A percentile compares a stretch with the other conserved stretches of the same genome.
phyloP scores from a whole-genome alignment of 2,888 invertebrate genomes.

The Tupiocoris notatus region DNA sequence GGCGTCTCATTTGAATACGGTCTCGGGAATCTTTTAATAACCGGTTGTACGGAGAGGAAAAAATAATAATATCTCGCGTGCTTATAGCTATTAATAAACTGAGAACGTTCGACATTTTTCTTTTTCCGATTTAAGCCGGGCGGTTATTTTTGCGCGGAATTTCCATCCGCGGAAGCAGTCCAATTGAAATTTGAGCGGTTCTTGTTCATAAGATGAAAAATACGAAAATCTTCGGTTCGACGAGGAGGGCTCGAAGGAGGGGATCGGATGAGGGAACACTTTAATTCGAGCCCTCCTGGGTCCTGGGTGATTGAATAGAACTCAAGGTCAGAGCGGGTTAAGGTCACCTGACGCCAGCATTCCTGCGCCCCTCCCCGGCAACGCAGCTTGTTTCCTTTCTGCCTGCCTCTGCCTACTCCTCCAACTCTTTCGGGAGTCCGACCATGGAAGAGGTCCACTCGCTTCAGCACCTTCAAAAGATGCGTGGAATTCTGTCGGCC shows the following conservation, averaged over 20 bases:
- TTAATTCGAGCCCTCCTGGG: not conserved
- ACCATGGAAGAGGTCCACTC: not conserved
- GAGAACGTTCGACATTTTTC: too few species aligned
- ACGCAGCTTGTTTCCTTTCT: not conserved
- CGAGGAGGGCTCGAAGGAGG: not conserved
- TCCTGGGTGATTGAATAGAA: slow-evolving; percentile 32
- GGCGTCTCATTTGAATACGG: not conserved
- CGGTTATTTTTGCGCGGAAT: not conserved
- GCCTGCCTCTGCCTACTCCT: not conserved
- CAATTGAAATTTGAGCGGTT: not conserved
- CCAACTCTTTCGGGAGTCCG: not conserved
- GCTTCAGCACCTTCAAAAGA: not conserved
- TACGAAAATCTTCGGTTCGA: not conserved
- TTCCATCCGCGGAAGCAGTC: too few species aligned
- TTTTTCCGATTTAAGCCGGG: not conserved
- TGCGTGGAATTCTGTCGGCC: not conserved
- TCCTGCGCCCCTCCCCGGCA: slow-evolving; percentile 24
- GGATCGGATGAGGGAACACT: not conserved
- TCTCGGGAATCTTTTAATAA: not conserved
- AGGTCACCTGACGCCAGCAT: slow-evolving; percentile 42
- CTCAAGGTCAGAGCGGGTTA: slow-evolving; percentile 41
- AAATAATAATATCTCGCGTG: not conserved
- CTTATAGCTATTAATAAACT: not conserved
- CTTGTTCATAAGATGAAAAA: not conserved
- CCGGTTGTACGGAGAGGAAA: not conserved